Base-by-base conservation (phyloP, 2,113 vertebrate species). In the Bubo scandiacus region DNA sequence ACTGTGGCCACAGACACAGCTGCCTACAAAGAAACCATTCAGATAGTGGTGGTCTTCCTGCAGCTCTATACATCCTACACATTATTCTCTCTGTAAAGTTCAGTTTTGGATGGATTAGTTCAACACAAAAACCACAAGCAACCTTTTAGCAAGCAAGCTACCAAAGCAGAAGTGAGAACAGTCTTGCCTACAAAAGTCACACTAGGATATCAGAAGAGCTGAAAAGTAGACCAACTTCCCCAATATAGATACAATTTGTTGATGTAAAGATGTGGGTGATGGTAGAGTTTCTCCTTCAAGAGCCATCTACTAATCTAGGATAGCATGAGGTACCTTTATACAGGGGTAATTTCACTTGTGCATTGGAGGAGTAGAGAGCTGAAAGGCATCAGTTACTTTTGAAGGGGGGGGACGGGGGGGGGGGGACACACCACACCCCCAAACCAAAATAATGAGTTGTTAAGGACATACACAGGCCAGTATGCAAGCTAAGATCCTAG, bases 341-440 rank as follows among this genome's bases (percentile, higher is more conserved):
- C 9, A 25, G 11, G 8, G 8, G 29, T 55, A 43, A 74, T 54
- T 62, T 78, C 26, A 62, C 12, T 63, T 29, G 57, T 13, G 4
- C 15, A 23, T 2, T 32, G 30, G 34, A 63, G 29, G 7, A 43
- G 2, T 2, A 67, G 45, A 82, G 12, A 8, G 45, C 14, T 70
- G 32, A 87, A 54, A 78, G 42, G n/a, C 30, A 86, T 15, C 18
- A 40, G 30, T 6, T 40, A 57, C 21, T 68, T 83, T 16, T 25
- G 14, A 71, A 40, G 6, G 12, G 6, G 15, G 4, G 6, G 11
- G 7, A 2, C 12, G 6, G 11, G 7, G 6, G 12, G 6, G 18
- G 5, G 6, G 11, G 19, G 20, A 29, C 7, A 27, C 38, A 36
- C 20, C 15, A 42, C 20, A 77, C 3, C 3, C 8, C 20, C 8